Evolutionary conservation across 2,797 vertebrate species (phyloP).

Genomic region (Hydrophis major): DNA sequence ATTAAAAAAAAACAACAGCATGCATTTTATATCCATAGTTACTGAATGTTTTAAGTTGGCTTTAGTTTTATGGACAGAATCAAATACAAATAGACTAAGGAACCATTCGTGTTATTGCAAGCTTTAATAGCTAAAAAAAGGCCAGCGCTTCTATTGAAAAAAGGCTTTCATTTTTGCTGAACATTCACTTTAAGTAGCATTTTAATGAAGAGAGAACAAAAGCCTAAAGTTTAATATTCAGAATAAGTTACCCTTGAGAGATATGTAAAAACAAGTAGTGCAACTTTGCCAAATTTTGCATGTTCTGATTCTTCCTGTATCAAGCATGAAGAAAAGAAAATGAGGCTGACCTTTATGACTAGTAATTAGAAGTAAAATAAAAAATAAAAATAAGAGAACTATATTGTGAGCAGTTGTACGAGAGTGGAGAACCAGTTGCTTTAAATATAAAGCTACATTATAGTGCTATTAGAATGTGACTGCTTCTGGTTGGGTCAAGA

Average conservation of each 20-base stretch:
- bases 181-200: background rate
- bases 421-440: background rate
- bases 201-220: background rate
- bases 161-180: background rate
- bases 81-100: background rate
- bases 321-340: background rate
- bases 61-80: background rate
- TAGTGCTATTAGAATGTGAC: background rate
- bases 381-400: background rate
- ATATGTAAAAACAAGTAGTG: background rate
- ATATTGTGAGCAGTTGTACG: background rate
- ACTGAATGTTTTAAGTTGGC: no score
- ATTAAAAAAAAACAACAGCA: background rate
- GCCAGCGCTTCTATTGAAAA: background rate
- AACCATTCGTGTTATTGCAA: background rate
- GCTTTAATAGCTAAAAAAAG: background rate
- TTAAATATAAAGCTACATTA: background rate
- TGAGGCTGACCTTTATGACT: background rate
- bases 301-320: background rate
- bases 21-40: background rate
- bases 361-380: background rate
- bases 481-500: background rate
- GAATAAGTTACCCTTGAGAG: background rate
- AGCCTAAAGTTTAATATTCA: background rate
- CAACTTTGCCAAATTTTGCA: background rate